Evolutionary conservation across 2,888 invertebrate species (phyloP), one percentile per base, ranked within the genome.

Genomic region (Eristalinus aeneus): DNA sequence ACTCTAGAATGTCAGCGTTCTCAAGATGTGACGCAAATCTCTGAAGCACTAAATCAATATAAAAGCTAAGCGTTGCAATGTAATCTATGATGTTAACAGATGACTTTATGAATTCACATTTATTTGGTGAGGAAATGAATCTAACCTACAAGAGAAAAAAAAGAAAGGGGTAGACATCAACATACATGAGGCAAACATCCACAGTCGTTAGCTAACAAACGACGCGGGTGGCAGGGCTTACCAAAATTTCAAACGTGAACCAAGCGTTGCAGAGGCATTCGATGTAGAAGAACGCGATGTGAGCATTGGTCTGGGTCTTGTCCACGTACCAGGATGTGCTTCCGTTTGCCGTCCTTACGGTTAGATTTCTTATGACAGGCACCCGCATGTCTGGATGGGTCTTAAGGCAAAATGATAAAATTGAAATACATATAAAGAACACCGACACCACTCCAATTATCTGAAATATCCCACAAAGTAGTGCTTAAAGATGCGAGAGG

Each of bases 81-180:
- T 99, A 98, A 93, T 99, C 99, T 93, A 99, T 99, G 93, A 99
- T 96, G 94, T 99, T 99, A 90, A 99, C 98, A 87, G 98, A 98
- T 91, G 96, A 97, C 93, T 97, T 97, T 93, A 99, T 95, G 94
- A 99, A 99, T 91, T 97, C 97, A 93, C 97, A 97, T 93, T 98
- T 98, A 92, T 97, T 97, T 36, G 98, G 98, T 89, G 97, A 97
- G 71, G 98, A 97, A 90, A 98, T 96, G 94, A 99, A 98, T 88
- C 98, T 95, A 85, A 97, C 94, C 93, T 93, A 88, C 3, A 89
- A 88, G 56, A 64, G 22, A 87, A 88, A 74, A 61, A 71, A 81
- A 20, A 79, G 60, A 74, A 39, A 16, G 46, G 79, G 78, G 74
- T 60, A 76, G 32, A 79, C 74, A 56, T 83, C 22, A 69, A 83